phyloP scores from a whole-genome alignment of 2,797 vertebrate genomes.

The Taenioides sp. region DNA sequence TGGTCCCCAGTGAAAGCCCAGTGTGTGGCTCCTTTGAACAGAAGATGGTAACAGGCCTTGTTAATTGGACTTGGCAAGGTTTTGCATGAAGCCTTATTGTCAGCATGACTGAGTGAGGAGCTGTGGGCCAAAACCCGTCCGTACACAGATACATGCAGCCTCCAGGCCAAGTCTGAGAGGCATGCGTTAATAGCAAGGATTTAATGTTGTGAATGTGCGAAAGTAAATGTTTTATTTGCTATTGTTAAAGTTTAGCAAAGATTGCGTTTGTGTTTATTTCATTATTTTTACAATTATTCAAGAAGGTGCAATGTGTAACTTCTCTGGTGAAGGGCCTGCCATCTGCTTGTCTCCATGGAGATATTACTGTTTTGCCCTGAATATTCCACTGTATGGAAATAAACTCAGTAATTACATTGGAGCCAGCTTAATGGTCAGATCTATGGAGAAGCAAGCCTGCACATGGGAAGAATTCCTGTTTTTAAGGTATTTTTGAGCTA shows the following conservation, averaged over 20 bases:
- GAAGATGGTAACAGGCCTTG: slow-evolving; percentile 72
- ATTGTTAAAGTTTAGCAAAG: not conserved
- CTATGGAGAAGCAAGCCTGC: too few relatives aligned
- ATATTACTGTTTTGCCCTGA: too few relatives aligned
- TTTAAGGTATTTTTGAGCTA: too few relatives aligned
- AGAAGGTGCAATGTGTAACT: too few relatives aligned
- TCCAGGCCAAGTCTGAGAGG: slow-evolving; percentile 36
- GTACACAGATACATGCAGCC: slow-evolving; percentile 30
- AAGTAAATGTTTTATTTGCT: not conserved
- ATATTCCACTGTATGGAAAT: too few relatives aligned
- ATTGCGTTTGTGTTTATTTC: not conserved
- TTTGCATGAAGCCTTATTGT: slow-evolving; percentile 68
- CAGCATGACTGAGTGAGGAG: slow-evolving; percentile 65
- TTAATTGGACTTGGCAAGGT: slow-evolving; percentile 78
- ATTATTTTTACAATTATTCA: too few relatives aligned
- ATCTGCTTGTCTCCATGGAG: too few relatives aligned
- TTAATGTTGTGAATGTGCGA: not conserved
- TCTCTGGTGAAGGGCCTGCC: too few relatives aligned
- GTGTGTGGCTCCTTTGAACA: slow-evolving; percentile 71
- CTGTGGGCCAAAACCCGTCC: slow-evolving; percentile 57
- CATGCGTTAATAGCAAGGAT: slow-evolving; percentile 23
- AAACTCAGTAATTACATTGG: too few relatives aligned
- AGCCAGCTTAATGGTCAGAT: too few relatives aligned
- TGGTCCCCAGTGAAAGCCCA: slow-evolving; percentile 68
- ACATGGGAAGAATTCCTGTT: too few relatives aligned